Base-by-base conservation (phyloP, 2,797 vertebrate genomes). In the Rhodeus uyekii region DNA sequence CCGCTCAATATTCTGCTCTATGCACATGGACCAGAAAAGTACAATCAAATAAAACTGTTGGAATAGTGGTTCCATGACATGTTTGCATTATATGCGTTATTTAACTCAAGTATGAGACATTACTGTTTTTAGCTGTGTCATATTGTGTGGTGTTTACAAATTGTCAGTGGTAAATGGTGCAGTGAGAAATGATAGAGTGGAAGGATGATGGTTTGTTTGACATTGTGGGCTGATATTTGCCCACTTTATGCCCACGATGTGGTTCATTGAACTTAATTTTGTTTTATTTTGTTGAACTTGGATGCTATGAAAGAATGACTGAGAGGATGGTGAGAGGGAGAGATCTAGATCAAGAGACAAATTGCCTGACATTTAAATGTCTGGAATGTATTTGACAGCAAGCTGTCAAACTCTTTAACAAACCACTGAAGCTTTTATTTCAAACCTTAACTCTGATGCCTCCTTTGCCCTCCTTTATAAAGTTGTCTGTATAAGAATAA, bases 341-440 rank as follows among this genome's bases (percentile, higher is more conserved):
- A 76, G 27, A 46, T 29, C 42, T 34, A 76, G 74, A 76, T 50
- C 60, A 77, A 77, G 76, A 77, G 76, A 48, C 87, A 88, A 22
- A 77, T 77, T 65, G 22, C 29, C 22, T 65, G 76, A 65, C 76
- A 78, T 65, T 78, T 78, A 46, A 78, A 78, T 27, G 46, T 77
- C 19, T 77, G n/a, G 65, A 77, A 65, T 53, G 24, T 50, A 46
- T 53, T 48, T 64, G 73, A 76, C 71, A 67, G 61, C 46, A 39
- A n/a, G 61, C 60, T 63, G 18, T 53, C 71, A 82, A 82, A 63
- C 72, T 36, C 44, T 39, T 68, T 38, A 61, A 76, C 74, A 65
- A 38, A 78, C 36, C 60, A 48, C 2, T 42, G 14, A 44, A 44
- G 53, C 8, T 61, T 78, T 50, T 65, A 65, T 78, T n/a, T 50